These are phyloP conservation scores for Lasaia peninsularis DNA, from an alignment of 1,140 invertebrate species.

Conservation along the genomic window DNA sequence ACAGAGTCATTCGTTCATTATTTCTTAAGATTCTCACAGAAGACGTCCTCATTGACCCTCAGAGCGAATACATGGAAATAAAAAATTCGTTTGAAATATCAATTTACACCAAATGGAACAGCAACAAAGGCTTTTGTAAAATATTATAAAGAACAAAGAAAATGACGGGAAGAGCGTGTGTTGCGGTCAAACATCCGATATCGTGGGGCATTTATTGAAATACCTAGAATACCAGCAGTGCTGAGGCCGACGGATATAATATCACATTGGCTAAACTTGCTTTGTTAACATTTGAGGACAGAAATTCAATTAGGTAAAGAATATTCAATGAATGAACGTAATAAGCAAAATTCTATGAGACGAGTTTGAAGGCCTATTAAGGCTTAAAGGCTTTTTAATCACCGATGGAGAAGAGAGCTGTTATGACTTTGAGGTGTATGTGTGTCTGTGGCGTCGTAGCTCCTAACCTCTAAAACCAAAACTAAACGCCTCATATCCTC, in stretches of 20 bases:
- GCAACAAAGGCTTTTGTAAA: slow-evolving; percentile 2
- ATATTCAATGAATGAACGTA: not conserved
- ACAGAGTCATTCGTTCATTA: too few relatives aligned
- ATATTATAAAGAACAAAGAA: slow-evolving; percentile 3
- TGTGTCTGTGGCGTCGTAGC: too few relatives aligned
- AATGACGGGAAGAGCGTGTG: slow-evolving; percentile 6
- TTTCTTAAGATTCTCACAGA: too few relatives aligned
- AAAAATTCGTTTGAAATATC: not conserved
- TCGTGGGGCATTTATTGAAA: slow-evolving; percentile 12
- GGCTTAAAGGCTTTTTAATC: too few relatives aligned
- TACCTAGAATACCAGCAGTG: slow-evolving; percentile 13
- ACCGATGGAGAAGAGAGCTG: too few relatives aligned
- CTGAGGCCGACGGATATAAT: slow-evolving; percentile 8
- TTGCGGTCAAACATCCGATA: slow-evolving; percentile 5
- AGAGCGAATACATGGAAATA: too few relatives aligned
- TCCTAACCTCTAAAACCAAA: too few relatives aligned
- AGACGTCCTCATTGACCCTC: too few relatives aligned
- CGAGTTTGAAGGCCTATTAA: too few relatives aligned
- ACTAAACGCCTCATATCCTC: too few relatives aligned
- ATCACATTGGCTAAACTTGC: not conserved
- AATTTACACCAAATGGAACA: not conserved
- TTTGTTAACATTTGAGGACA: not conserved
- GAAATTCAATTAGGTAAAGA: slow-evolving; percentile 8
- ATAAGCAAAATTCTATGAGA: too few relatives aligned
- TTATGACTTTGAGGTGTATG: too few relatives aligned